Evolutionary conservation across 2,797 vertebrate genomes (phyloP).

Genomic region (Gallirallus australis): DNA sequence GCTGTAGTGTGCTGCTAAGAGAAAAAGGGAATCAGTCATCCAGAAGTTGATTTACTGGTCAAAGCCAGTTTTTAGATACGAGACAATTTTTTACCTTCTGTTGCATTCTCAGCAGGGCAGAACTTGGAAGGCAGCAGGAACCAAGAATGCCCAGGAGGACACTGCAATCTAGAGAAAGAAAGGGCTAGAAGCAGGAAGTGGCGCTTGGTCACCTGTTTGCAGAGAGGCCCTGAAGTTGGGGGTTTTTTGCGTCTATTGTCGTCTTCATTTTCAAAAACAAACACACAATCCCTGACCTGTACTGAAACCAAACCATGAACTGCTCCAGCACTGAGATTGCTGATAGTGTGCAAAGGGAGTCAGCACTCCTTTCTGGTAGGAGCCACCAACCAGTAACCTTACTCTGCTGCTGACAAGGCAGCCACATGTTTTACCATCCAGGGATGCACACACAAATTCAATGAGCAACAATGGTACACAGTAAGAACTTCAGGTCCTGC

Average conservation of each 20-base stretch:
- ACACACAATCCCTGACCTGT: background rate
- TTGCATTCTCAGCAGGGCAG: background rate
- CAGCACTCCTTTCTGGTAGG: background rate
- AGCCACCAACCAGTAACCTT: background rate
- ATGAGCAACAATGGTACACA: background rate
- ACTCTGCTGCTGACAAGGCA: background rate
- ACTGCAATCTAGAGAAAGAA: background rate
- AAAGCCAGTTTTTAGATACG: background rate
- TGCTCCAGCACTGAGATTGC: background rate
- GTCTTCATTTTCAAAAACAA: background rate
- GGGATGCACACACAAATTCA: background rate
- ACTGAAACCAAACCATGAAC: background rate
- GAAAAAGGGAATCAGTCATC: background rate
- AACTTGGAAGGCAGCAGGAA: background rate
- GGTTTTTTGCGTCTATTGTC: background rate
- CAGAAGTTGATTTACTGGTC: background rate
- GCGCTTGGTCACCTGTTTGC: background rate
- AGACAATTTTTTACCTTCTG: background rate
- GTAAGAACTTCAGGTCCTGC: background rate
- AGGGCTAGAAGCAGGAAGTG: background rate
- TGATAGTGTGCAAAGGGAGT: background rate
- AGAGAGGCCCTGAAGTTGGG: background rate
- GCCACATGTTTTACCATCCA: background rate
- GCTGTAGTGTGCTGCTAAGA: background rate
- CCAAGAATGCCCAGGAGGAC: background rate